A percentile compares a stretch with the other conserved stretches of the same genome.
phyloP scores from a whole-genome alignment of 2,797 vertebrate species.

The Naso thynnoides region DNA sequence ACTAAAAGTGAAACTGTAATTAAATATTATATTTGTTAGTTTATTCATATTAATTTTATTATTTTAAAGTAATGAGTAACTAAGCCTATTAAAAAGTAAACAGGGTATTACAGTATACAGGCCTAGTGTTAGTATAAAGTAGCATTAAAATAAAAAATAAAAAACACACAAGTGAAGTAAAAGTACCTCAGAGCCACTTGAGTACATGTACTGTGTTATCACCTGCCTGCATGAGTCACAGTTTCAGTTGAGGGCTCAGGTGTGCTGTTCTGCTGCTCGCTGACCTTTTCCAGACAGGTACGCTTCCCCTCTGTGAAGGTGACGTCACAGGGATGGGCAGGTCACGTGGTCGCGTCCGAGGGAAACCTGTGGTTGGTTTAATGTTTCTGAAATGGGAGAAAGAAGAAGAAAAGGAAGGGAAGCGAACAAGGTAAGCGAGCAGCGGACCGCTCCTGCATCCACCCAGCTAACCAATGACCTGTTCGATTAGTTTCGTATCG shows the following conservation, averaged over 20 bases:
- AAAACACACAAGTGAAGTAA: not conserved
- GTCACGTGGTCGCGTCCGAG: conserved; percentile 48
- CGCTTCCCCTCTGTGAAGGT: not conserved
- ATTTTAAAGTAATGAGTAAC: too few species aligned
- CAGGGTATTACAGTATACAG: too few species aligned
- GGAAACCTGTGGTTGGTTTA: conserved; percentile 34
- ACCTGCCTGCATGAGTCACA: not conserved
- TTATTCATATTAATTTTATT: too few species aligned
- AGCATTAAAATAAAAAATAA: too few species aligned
- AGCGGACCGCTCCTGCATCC: not conserved
- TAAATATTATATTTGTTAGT: too few species aligned
- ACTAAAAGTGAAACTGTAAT: too few species aligned
- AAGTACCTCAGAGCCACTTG: not conserved
- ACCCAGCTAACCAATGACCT: accelerated
- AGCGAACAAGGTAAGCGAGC: conserved; percentile 44
- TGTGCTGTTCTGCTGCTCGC: not conserved
- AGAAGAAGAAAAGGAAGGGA: not conserved
- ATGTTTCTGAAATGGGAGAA: conserved; percentile 28
- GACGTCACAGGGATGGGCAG: conserved; percentile 64
- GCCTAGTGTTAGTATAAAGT: too few species aligned
- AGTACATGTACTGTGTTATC: not conserved
- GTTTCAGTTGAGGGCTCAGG: not conserved
- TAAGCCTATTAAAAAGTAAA: not conserved
- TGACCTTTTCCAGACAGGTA: conserved; percentile 7
- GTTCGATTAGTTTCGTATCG: accelerated